Evolutionary conservation across 2,888 invertebrate species (phyloP), one percentile per base, ranked within the genome.

Genomic region (Peribatodes rhomboidaria): DNA sequence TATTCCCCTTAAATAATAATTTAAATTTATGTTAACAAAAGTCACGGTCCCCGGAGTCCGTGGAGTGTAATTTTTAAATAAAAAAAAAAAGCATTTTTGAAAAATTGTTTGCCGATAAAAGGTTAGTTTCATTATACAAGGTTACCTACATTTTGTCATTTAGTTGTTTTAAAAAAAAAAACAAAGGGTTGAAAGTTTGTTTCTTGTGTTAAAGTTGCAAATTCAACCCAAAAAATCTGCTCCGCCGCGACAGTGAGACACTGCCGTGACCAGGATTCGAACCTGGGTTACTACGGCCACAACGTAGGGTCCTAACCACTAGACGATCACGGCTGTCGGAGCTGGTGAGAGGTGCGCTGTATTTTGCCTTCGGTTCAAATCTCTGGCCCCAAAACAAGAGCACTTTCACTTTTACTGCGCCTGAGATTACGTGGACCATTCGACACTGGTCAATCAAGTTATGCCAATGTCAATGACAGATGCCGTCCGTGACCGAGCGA

Each of bases 201-300:
- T 37, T 37, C 1, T 37, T 10, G 37, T 41, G 6, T 22, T 46
- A 13, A 6, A 8, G 14, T n/a, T 13, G 6, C 4, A 2, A 16
- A 35, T 16, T 18, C 16, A 41, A 2, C 16, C 18, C 42, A 55
- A 61, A 50, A 58, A 47, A 9, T 20, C 2, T 37, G 61, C 83
- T 82, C 83, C 81, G 70, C 83, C 82, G 82, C 68, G 83, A n/a
- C 84, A 86, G 84, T 84, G 79, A 54, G 61, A 52, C 83, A 82
- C 85, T 86, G 84, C 83, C 86, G 86, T 86, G 86, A 86, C 85
- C 86, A 86, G 86, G 84, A 84, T 83, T 95, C 95, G 95, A 95
- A 95, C 95, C 95, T 95, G 95, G 95, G 95, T 95, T 95, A 94
- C 94, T 94, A 94, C 95, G 95, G 95, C 95, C 95, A 95, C 95